phyloP scores from a whole-genome alignment of 2,113 vertebrate species.

The Eretmochelys imbricata region DNA sequence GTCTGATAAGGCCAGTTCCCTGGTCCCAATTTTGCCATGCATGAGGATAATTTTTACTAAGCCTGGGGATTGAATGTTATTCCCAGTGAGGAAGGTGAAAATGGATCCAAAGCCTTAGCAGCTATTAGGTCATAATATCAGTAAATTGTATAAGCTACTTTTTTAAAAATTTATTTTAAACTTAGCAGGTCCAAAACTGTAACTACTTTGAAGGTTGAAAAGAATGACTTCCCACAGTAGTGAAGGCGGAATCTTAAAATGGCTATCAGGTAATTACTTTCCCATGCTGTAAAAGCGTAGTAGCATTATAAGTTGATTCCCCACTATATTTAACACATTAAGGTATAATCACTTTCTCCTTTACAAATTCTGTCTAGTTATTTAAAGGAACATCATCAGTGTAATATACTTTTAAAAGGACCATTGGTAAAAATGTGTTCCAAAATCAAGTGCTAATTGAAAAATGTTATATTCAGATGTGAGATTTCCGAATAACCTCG shows the following conservation, averaged over 20 bases:
- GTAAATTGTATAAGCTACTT: not conserved
- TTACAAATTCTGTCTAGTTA: not conserved
- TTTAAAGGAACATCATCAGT: not conserved
- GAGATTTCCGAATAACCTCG: fast-evolving
- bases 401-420: not conserved
- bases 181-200: not conserved
- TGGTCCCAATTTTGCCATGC: not conserved
- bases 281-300: not conserved
- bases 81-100: not conserved
- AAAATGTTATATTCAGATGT: not conserved
- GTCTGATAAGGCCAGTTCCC: not conserved
- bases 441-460: not conserved
- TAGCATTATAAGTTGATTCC: not conserved
- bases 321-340: not conserved
- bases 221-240: not conserved
- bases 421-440: not conserved
- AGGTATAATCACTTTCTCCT: not conserved
- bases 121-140: not conserved
- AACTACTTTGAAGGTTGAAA: constrained; percentile 17
- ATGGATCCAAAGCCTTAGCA: not conserved
- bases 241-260: not conserved
- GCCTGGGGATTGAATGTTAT: not conserved
- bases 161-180: not conserved
- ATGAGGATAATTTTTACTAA: not conserved
- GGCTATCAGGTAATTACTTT: not conserved